These are phyloP conservation scores for Dicaeum eximium DNA, from an alignment of 2,113 vertebrate species.

Conservation along the genomic window DNA sequence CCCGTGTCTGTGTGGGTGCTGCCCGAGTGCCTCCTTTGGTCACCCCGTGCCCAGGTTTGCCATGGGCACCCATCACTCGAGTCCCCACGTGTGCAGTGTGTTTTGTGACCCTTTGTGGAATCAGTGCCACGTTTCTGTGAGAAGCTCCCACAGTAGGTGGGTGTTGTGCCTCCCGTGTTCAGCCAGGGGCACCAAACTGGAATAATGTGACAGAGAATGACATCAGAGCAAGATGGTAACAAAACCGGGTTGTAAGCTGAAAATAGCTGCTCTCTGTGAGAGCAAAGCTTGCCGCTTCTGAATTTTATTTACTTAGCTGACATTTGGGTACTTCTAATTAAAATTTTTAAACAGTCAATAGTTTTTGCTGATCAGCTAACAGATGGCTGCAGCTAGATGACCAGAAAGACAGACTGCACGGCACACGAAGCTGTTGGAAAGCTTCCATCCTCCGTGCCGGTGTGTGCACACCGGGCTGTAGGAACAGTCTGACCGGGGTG, in stretches of 20 bases:
- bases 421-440: neutral
- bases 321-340: conserved; percentile 69
- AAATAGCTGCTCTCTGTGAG: conserved; percentile 54
- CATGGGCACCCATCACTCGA: fast-evolving
- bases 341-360: conserved; percentile 60
- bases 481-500: fast-evolving
- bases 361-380: conserved; percentile 58
- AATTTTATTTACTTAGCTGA: conserved; percentile 55
- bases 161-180: fast-evolving
- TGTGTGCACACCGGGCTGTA: neutral
- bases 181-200: conserved; percentile 5
- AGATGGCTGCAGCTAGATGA: conserved; percentile 66
- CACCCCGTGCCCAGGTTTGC: fast-evolving
- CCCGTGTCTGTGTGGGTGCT: neutral
- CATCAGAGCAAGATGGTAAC: conserved; percentile 15
- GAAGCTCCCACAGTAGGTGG: neutral
- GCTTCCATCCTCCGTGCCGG: neutral
- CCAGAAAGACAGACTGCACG: neutral
- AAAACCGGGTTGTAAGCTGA: conserved; percentile 33
- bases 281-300: conserved; percentile 42
- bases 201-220: conserved; percentile 24
- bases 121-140: neutral
- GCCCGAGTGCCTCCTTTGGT: no score
- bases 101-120: neutral
- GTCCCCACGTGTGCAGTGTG: fast-evolving